Conservation (phyloP, 2,797 vertebrate species). For the Onychomys arenicola region DNA sequence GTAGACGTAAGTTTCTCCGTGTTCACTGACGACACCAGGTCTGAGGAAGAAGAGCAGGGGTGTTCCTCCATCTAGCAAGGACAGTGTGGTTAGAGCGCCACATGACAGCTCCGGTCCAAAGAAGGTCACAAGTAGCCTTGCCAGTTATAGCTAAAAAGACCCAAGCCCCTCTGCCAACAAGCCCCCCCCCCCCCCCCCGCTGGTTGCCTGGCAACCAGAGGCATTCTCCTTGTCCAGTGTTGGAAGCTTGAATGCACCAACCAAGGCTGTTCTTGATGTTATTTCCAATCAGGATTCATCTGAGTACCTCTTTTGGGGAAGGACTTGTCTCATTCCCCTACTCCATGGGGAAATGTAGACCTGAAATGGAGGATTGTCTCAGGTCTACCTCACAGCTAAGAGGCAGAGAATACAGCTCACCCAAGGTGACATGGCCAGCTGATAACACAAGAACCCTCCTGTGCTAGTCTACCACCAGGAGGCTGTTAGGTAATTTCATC, state of each 20-base stretch:
- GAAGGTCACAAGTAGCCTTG: background rate
- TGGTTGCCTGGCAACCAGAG: background rate
- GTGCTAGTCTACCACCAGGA: background rate
- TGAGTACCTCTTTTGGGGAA: background rate
- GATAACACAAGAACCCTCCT: background rate
- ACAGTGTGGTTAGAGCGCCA: background rate
- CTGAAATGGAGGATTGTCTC: background rate
- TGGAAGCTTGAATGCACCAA: constrained; percentile 36
- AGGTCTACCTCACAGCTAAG: background rate
- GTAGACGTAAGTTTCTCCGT: background rate
- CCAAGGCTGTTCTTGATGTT: constrained; percentile 28
- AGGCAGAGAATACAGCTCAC: background rate
- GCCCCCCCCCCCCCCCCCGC: no score
- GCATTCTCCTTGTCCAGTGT: background rate
- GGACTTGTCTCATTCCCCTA: background rate
- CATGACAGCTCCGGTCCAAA: background rate
- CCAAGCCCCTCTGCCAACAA: background rate
- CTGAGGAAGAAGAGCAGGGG: background rate
- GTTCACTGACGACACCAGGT: background rate
- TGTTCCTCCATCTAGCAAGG: background rate
- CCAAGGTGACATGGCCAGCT: background rate
- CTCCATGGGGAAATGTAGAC: background rate
- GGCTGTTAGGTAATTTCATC: background rate
- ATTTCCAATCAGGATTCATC: constrained; percentile 38
- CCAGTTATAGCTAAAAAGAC: background rate